These are phyloP conservation scores for Gonatopus flavifemur DNA, from an alignment of 1,140 invertebrate species.

Conservation along the genomic window DNA sequence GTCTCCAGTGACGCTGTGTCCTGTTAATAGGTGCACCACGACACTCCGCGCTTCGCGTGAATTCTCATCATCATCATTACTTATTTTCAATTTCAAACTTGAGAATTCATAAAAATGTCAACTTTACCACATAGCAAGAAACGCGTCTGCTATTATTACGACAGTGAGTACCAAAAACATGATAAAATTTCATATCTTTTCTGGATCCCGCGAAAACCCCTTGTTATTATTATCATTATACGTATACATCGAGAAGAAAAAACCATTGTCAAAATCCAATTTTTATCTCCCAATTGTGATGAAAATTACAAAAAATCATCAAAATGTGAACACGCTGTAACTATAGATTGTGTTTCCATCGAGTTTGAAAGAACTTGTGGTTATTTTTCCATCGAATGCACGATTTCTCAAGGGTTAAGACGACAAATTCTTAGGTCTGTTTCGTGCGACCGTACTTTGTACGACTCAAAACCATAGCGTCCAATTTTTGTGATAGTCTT, in stretches of 20 bases:
- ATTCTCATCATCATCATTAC: slow-evolving; percentile 33
- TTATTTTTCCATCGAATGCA: slow-evolving; percentile 14
- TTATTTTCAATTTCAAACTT: slow-evolving; percentile 27
- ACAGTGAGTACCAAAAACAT: slow-evolving; percentile 79
- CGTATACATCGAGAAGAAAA: slow-evolving; percentile 10
- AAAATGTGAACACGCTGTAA: neutral
- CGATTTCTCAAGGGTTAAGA: slow-evolving; percentile 38
- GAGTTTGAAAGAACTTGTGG: too few relatives aligned
- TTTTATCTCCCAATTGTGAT: too few relatives aligned
- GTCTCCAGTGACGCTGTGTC: slow-evolving; percentile 33
- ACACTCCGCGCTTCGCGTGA: slow-evolving; percentile 40
- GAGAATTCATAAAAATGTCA: slow-evolving; percentile 58
- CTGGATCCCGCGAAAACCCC: slow-evolving; percentile 26
- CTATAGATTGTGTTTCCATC: neutral
- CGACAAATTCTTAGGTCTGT: slow-evolving; percentile 33
- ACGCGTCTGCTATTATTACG: slow-evolving; percentile 97
- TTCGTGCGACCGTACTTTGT: slow-evolving; percentile 43
- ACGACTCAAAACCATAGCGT: slow-evolving; percentile 37
- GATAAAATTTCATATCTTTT: slow-evolving; percentile 11
- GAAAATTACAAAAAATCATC: neutral
- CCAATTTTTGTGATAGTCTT: too few relatives aligned
- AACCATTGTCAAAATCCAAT: slow-evolving; percentile 41
- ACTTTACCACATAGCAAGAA: slow-evolving; percentile 85
- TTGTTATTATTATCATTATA: too few relatives aligned
- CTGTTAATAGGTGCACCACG: slow-evolving; percentile 28